A percentile compares a stretch with the other conserved stretches of the same genome.
phyloP scores from a whole-genome alignment of 2,113 vertebrate genomes.

The Nyctibius bracteatus region DNA sequence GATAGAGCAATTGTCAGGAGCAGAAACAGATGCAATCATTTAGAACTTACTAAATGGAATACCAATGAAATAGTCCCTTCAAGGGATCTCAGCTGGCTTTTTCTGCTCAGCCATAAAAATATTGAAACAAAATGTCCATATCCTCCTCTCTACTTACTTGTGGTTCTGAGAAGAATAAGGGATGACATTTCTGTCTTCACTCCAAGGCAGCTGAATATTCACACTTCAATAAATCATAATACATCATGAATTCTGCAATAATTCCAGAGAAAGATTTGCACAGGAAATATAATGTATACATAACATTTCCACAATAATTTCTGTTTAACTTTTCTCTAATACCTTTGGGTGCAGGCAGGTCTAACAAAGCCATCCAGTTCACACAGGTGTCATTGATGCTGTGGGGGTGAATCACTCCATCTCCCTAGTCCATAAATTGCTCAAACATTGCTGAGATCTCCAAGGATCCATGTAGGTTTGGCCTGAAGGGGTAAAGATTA shows the following conservation, averaged over 20 bases:
- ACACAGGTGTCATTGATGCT: background rate
- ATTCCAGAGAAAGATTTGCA: background rate
- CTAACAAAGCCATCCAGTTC: background rate
- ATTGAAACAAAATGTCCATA: background rate
- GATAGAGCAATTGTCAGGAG: background rate
- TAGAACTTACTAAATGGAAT: background rate
- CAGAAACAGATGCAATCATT: background rate
- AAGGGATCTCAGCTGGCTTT: background rate
- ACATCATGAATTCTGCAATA: background rate
- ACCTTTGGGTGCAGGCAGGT: background rate
- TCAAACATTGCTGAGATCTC: background rate
- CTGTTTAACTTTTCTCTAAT: background rate
- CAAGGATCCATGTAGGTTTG: background rate
- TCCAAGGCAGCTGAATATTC: background rate
- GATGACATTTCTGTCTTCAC: background rate
- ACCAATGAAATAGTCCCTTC: background rate
- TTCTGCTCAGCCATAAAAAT: background rate
- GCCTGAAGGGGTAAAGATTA: background rate
- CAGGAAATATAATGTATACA: background rate
- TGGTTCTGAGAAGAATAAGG: background rate
- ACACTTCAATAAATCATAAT: background rate
- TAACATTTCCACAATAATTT: background rate
- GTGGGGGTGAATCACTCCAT: no score
- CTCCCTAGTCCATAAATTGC: background rate
- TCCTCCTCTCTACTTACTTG: background rate